Conservation (phyloP, 2,797 vertebrate genomes). For the Halcyon badia region DNA sequence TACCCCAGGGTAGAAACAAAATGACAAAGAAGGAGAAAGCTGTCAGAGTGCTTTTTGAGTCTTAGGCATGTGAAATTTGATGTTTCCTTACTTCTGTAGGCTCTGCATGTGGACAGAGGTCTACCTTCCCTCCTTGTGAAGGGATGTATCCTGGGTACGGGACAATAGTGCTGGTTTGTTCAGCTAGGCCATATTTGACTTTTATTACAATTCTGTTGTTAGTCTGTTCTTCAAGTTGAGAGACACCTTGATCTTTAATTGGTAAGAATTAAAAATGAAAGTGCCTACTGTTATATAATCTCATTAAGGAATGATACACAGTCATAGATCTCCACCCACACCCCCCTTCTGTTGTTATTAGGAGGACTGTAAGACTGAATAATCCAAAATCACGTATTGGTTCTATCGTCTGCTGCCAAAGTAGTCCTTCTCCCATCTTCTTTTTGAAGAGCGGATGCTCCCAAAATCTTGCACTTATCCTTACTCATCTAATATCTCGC, state of each 20-base stretch:
- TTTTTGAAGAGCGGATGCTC: background rate
- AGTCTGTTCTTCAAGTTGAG: background rate
- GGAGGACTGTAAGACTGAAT: background rate
- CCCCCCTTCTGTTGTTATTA: accelerated
- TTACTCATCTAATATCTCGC: background rate
- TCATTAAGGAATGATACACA: background rate
- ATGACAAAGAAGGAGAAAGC: background rate
- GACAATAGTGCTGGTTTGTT: background rate
- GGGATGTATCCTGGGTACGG: too few relatives aligned
- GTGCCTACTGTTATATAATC: background rate
- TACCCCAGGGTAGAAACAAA: accelerated
- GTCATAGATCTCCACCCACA: background rate
- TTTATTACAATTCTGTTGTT: background rate
- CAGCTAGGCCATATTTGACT: background rate
- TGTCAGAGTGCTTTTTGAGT: background rate
- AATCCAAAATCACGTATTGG: background rate
- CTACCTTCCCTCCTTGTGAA: background rate
- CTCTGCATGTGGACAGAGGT: background rate
- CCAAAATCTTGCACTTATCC: background rate
- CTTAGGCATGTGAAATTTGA: background rate
- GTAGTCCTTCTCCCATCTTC: background rate
- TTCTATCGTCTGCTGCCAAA: background rate
- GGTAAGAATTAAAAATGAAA: background rate
- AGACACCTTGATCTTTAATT: background rate
- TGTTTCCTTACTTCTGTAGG: background rate